Percentiles rank a stretch among this genome's conserved stretches.
phyloP scores from a whole-genome alignment of 2,113 vertebrate genomes.

The Eolophus roseicapilla region DNA sequence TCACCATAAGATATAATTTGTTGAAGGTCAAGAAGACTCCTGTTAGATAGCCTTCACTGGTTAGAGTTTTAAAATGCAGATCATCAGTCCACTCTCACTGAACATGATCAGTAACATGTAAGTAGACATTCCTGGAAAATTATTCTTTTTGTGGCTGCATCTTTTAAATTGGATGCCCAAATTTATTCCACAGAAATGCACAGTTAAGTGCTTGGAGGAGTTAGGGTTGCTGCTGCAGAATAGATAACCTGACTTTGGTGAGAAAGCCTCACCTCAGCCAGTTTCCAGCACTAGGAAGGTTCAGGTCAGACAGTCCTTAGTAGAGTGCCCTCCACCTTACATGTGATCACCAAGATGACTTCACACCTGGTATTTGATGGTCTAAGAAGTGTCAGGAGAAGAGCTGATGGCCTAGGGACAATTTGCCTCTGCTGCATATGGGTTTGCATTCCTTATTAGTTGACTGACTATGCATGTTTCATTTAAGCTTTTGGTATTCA shows the following conservation, averaged over 20 bases:
- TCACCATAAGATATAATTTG: not conserved
- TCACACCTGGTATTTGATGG: fast-evolving
- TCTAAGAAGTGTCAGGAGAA: not conserved
- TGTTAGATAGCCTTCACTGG: not conserved
- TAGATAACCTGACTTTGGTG: not conserved
- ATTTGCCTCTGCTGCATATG: not conserved
- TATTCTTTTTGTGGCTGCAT: not conserved
- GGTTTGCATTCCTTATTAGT: not conserved
- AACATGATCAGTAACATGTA: not conserved
- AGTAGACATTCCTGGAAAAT: not conserved
- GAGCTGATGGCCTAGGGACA: not conserved
- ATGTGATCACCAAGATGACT: not conserved
- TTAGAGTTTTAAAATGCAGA: not conserved
- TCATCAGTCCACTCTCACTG: not conserved
- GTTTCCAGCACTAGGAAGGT: not conserved
- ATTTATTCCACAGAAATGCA: not conserved
- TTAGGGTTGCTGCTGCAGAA: not conserved
- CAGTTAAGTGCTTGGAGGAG: not conserved
- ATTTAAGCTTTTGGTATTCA: not conserved
- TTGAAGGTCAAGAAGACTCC: conserved; percentile 9
- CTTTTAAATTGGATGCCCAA: not conserved
- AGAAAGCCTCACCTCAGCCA: not conserved
- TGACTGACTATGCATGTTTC: not conserved
- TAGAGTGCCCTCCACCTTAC: not conserved
- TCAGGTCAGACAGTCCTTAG: not conserved